Evolutionary conservation across 35 echinoderm and acorn worm genomes (phyloP).

Genomic region (Strongylocentrotus purpuratus): DNA sequence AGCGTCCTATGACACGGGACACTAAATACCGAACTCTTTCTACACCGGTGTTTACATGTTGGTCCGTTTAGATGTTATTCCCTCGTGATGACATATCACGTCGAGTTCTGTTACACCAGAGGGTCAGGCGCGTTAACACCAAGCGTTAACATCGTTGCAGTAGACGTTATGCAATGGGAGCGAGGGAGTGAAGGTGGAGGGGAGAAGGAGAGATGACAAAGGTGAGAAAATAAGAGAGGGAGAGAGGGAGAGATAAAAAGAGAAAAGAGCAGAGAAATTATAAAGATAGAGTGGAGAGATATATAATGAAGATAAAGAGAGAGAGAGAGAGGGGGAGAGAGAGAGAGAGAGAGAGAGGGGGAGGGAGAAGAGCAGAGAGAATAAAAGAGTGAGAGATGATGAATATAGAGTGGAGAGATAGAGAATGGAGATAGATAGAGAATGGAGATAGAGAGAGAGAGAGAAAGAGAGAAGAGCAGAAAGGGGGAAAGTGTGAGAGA

Average conservation of each 20-base stretch:
- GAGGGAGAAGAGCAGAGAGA: no score
- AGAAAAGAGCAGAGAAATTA: neutral
- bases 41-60: neutral
- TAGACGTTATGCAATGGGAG: neutral
- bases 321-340: no score
- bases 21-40: slow-evolving; percentile 2
- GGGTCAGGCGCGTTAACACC: neutral
- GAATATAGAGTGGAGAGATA: no score
- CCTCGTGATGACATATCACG: neutral
- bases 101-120: neutral
- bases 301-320: neutral
- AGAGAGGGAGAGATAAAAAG: neutral
- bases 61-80: neutral
- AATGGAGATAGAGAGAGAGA: no score
- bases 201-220: neutral
- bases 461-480: no score
- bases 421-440: no score
- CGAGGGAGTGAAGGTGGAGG: neutral
- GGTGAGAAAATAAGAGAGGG: neutral
- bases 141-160: neutral
- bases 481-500: no score
- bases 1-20: neutral
- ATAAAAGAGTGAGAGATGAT: no score
- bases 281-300: no score
- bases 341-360: no score